Conservation (phyloP, 2,888 invertebrate genomes). For the Drosophila paramelanica region DNA sequence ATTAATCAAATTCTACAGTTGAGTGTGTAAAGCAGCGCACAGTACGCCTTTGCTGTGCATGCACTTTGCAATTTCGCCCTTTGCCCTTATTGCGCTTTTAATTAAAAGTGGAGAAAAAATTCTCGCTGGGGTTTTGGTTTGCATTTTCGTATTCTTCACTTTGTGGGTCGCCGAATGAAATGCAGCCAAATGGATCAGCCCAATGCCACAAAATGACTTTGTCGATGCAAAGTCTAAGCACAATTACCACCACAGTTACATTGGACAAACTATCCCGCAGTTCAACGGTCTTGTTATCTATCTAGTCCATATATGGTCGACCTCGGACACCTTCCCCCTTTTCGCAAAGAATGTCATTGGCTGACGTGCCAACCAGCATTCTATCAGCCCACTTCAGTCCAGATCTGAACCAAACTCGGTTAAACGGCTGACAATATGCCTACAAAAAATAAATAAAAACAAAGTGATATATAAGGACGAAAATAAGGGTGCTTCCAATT, state of each 20-base stretch:
- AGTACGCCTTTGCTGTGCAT: constrained; percentile 29
- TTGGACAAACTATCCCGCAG: constrained; percentile 18
- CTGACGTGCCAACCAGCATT: neutral
- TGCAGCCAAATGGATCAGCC: constrained; percentile 26
- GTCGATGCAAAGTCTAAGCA: constrained; percentile 40
- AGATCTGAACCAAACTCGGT: neutral
- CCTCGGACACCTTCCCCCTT: neutral
- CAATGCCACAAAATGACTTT: constrained; percentile 55
- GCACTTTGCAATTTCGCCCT: constrained; percentile 46
- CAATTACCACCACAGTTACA: constrained; percentile 46
- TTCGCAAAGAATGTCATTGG: neutral
- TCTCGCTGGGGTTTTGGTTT: constrained; percentile 35
- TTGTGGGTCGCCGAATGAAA: constrained; percentile 3
- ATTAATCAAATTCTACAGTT: constrained; percentile 69
- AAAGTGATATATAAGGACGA: no score
- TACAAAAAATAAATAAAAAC: no score
- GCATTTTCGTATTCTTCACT: constrained; percentile 49
- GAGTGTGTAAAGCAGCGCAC: constrained; percentile 46
- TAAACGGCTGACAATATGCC: no score
- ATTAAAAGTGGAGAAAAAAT: constrained; percentile 63
- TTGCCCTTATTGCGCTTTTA: constrained; percentile 64
- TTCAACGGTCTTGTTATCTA: neutral
- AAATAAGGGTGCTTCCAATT: no score
- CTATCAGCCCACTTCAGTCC: neutral
- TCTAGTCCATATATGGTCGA: no score